Evolutionary conservation across 2,797 vertebrate species (phyloP), one percentile per base, ranked within the genome.

Genomic region (Sciurus carolinensis): DNA sequence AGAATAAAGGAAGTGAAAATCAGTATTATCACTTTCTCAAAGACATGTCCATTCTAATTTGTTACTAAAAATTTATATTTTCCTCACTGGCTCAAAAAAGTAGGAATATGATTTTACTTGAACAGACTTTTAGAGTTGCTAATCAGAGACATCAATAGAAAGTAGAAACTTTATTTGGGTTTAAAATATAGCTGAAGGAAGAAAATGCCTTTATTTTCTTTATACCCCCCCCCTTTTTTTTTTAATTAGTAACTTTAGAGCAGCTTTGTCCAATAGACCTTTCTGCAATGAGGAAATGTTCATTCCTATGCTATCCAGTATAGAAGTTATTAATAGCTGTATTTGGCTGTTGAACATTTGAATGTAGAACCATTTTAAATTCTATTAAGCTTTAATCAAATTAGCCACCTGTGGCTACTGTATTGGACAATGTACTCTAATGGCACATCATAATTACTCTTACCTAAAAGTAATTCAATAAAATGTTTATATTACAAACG

Each of bases 41-140:
- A n/a, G 15, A 39, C 28, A 76, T 84, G n/a, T 7, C 20, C 57
- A 87, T 87, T 76, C 14, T 28, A 95, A 39, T 86, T 82, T 47
- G 69, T 92, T 92, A 84, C 64, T 93, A 93, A 95, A 95, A 90
- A 75, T 67, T 93, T 7, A 39, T 26, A 11, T 62, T 62, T 86
- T 72, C 39, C 33, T 83, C 24, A 86, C 3, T 87, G n/a, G 39
- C 26, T 95, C 91, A 67, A 89, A 73, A 93, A 86, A 80, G n/a
- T 17, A 5, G 39, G 57, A 85, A 66, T 81, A 28, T 57, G 7
- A 50, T 79, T 79, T 93, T 81, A 33, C 54, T 44, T 59, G 64
- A 75, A 39, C 76, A 66, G 26, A 4, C 10, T 87, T 91, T 95
- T 81, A 96, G 75, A 77, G 8, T 95, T 91, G 82, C 50, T 83